These are phyloP conservation scores for Aradophagus sp. DNA, from an alignment of 1,140 invertebrate genomes.

Conservation along the genomic window DNA sequence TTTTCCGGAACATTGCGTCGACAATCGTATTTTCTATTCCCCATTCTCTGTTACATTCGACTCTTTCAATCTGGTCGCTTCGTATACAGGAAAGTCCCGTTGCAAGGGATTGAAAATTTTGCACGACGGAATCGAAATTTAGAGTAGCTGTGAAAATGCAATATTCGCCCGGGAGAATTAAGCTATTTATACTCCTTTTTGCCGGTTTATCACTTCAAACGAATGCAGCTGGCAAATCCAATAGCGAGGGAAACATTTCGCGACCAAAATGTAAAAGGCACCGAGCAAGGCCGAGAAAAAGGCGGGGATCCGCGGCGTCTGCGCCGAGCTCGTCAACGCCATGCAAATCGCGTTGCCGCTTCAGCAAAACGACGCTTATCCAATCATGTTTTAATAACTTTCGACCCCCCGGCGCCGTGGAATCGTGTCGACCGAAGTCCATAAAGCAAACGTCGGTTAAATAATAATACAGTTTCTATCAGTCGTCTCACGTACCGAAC, in stretches of 20 bases:
- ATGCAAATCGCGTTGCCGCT: conserved; percentile 23
- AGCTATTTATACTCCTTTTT: conserved; percentile 40
- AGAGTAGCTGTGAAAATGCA: conserved; percentile 48
- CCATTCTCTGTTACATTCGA: conserved; percentile 62
- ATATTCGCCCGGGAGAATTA: conserved; percentile 45
- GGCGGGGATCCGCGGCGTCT: too few relatives aligned
- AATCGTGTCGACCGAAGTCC: conserved; percentile 40
- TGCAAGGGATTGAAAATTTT: conserved; percentile 68
- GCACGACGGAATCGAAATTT: conserved; percentile 64
- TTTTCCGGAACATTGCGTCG: conserved; percentile 70
- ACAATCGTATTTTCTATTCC: conserved; percentile 72
- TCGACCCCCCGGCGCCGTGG: conserved; percentile 18
- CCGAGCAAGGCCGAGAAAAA: too few relatives aligned
- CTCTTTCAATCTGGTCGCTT: conserved; percentile 69
- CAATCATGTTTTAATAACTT: conserved; percentile 48
- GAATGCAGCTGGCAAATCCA: conserved; percentile 20
- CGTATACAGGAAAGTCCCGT: conserved; percentile 60
- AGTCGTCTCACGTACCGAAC: conserved; percentile 70
- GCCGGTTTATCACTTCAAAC: conserved; percentile 24
- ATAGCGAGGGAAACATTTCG: conserved; percentile 3
- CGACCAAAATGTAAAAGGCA: background rate
- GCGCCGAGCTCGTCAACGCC: background rate
- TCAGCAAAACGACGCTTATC: conserved; percentile 28
- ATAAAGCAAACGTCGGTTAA: conserved; percentile 63
- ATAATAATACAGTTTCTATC: conserved; percentile 70